These are phyloP conservation scores for Erythrocercus mccallii DNA, from an alignment of 2,113 vertebrate genomes.

Conservation along the genomic window DNA sequence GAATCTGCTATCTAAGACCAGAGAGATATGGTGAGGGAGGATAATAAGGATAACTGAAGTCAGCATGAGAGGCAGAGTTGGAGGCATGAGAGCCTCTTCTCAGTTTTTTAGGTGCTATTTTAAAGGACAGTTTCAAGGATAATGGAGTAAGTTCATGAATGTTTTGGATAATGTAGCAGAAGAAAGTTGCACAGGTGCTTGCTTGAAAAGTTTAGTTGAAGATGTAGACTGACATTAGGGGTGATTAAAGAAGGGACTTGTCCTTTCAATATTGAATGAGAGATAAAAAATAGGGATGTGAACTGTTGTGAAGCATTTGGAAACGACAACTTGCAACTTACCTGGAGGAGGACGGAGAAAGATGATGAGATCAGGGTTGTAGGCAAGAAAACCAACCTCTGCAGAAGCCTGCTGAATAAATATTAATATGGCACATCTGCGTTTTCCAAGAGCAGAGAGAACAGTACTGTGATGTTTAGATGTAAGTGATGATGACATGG, in stretches of 20 bases:
- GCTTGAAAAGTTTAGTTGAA: background rate
- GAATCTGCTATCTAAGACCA: background rate
- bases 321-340: background rate
- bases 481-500: background rate
- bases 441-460: background rate
- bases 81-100: background rate
- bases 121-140: background rate
- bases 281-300: background rate
- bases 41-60: background rate
- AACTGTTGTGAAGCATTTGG: background rate
- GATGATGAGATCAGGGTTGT: background rate
- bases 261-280: background rate
- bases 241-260: background rate
- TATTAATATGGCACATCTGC: background rate
- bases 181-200: background rate
- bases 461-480: background rate
- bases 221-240: background rate
- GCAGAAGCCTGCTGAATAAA: background rate
- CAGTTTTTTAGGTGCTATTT: background rate
- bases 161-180: background rate
- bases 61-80: background rate
- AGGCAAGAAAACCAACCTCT: slow-evolving; percentile 7
- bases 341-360: background rate
- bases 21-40: background rate
- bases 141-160: background rate